phyloP scores from a whole-genome alignment of 2,797 vertebrate species.

The Neomorphus geoffroyi region DNA sequence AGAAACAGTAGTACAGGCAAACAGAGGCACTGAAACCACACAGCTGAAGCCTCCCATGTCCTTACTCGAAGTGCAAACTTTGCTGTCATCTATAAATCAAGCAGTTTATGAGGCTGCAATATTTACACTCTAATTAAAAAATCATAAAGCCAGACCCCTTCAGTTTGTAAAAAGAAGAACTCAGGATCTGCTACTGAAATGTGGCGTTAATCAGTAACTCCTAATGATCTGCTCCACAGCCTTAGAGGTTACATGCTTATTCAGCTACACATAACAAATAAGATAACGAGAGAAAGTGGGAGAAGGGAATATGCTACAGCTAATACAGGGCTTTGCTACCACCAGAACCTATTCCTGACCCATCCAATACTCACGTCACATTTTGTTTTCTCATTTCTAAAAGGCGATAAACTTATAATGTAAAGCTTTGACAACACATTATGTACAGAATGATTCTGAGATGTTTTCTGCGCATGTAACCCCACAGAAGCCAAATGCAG shows the following conservation, averaged over 20 bases:
- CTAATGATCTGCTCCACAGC: slow-evolving; percentile 72
- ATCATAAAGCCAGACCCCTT: slow-evolving; percentile 80
- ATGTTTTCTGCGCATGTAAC: neutral
- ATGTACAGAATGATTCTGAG: neutral
- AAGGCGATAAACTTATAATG: neutral
- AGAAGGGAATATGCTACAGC: neutral
- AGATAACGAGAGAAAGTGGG: slow-evolving; percentile 53
- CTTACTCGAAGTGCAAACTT: slow-evolving; percentile 76
- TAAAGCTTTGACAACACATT: slow-evolving; percentile 3
- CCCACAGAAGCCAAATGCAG: slow-evolving; percentile 14
- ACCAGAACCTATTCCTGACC: neutral
- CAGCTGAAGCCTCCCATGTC: slow-evolving; percentile 51
- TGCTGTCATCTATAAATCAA: slow-evolving; percentile 86
- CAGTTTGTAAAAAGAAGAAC: slow-evolving; percentile 80
- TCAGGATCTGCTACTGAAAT: slow-evolving; percentile 74
- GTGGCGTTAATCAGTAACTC: slow-evolving; percentile 83
- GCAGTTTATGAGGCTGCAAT: slow-evolving; percentile 81
- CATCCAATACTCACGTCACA: neutral
- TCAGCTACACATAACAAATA: slow-evolving; percentile 66
- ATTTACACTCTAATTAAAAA: slow-evolving; percentile 92
- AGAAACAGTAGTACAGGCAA: neutral
- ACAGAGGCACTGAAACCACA: neutral
- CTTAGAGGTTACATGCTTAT: slow-evolving; percentile 56
- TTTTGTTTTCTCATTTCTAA: slow-evolving; percentile 45
- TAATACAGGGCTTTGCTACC: neutral